A percentile compares a stretch with the other conserved stretches of the same genome.
Evolutionary conservation across 2,113 vertebrate genomes (phyloP).

Genomic region (Grammomys surdaster): DNA sequence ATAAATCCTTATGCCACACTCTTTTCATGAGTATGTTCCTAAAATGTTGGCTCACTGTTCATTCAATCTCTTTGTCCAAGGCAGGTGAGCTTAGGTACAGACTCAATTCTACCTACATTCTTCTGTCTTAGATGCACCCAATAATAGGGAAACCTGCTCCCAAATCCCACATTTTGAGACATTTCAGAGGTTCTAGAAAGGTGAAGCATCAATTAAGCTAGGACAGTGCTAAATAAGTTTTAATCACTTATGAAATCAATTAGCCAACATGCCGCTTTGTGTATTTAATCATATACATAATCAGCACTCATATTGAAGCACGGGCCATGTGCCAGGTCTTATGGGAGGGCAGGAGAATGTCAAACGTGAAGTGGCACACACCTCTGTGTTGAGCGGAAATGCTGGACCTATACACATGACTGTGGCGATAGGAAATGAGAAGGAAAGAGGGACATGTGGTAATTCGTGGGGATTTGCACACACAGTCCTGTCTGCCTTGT

Average conservation of each 20-base stretch:
- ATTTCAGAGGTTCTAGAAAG: slow-evolving; percentile 23
- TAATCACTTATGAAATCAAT: not conserved
- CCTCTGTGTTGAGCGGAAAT: not conserved
- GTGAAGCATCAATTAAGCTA: not conserved
- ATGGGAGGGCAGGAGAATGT: not conserved
- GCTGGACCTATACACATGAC: not conserved
- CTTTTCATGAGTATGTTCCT: not conserved
- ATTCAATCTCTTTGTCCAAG: not conserved
- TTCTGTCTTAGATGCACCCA: not conserved
- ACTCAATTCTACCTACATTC: not conserved
- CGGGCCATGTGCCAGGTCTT: too few relatives aligned
- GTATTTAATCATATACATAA: not conserved
- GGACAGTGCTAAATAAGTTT: not conserved
- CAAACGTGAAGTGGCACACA: not conserved
- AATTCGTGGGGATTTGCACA: not conserved
- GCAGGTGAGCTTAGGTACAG: not conserved
- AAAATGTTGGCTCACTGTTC: not conserved
- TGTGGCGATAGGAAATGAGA: not conserved
- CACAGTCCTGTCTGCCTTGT: not conserved
- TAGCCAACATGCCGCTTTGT: not conserved
- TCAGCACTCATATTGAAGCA: not conserved
- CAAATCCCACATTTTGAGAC: not conserved
- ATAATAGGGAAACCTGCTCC: not conserved
- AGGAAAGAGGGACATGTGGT: not conserved
- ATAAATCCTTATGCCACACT: not conserved